Conservation (phyloP, 2,113 vertebrate genomes). For the Archocentrus centrarchus region DNA sequence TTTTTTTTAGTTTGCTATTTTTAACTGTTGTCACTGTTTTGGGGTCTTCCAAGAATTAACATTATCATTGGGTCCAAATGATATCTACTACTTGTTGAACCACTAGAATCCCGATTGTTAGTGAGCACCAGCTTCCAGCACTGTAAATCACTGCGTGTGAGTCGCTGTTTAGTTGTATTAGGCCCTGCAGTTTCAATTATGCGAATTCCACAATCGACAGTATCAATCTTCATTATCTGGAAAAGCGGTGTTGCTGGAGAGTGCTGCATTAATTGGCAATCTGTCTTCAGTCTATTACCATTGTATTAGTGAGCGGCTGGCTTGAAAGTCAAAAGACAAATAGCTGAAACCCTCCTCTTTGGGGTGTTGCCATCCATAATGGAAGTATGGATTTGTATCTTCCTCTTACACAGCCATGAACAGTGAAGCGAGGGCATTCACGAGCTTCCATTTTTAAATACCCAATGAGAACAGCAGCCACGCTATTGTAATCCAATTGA, state of each 20-base stretch:
- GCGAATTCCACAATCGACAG: constrained; percentile 34
- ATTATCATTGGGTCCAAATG: background rate
- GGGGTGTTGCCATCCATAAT: constrained; percentile 46
- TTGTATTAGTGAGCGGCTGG: constrained; percentile 58
- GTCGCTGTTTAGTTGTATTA: constrained; percentile 52
- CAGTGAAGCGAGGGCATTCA: constrained; percentile 25
- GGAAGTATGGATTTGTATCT: constrained; percentile 37
- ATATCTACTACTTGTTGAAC: constrained; percentile 1
- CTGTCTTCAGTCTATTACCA: constrained; percentile 69
- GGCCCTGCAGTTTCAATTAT: constrained; percentile 47
- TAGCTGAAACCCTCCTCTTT: constrained; percentile 41
- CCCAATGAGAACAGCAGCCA: constrained; percentile 9
- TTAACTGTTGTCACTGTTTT: background rate
- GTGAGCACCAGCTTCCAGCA: background rate
- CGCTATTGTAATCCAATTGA: constrained; percentile 49
- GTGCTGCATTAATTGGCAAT: constrained; percentile 67
- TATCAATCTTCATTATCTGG: constrained; percentile 74
- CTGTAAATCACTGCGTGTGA: constrained; percentile 29
- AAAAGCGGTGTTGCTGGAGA: constrained; percentile 50
- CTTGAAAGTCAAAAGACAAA: constrained; percentile 71
- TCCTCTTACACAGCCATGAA: constrained; percentile 14
- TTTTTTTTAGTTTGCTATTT: too few relatives aligned
- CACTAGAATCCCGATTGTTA: constrained; percentile 31
- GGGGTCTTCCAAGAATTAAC: background rate
- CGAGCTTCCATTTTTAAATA: constrained; percentile 33